Percentiles rank a stretch among this genome's conserved stretches.
Conservation (phyloP, 2,888 invertebrate genomes). For the Clusia tigrina region DNA sequence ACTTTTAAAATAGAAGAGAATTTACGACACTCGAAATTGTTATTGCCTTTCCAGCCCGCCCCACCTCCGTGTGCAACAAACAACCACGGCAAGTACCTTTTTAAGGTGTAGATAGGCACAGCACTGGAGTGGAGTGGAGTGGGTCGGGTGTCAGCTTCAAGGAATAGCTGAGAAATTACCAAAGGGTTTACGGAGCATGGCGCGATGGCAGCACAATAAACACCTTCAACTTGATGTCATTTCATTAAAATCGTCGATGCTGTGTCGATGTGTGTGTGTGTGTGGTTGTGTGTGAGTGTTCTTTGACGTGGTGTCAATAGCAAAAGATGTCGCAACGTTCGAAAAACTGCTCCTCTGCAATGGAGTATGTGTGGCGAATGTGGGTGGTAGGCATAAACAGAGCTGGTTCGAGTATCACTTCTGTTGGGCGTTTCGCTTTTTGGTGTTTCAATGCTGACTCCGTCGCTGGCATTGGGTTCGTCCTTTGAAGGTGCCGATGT, state of each 20-base stretch:
- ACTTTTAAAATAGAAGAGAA: constrained; percentile 56
- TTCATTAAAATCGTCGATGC: constrained; percentile 56
- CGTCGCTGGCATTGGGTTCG: not conserved
- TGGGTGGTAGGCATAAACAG: not conserved
- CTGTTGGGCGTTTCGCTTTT: constrained; percentile 4
- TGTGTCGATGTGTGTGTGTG: not conserved
- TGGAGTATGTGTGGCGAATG: not conserved
- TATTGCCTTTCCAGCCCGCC: constrained; percentile 18
- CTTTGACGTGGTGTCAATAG: constrained; percentile 19
- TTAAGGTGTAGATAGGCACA: not conserved
- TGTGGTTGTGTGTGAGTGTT: constrained; percentile 12
- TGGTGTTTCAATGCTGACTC: too few species aligned
- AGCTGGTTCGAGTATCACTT: constrained; percentile 3
- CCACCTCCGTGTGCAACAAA: not conserved
- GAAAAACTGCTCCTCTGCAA: not conserved
- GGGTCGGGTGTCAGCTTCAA: constrained; percentile 35
- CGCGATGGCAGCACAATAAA: constrained; percentile 49
- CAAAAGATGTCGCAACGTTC: constrained; percentile 1
- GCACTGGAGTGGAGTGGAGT: constrained; percentile 1
- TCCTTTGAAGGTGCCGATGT: constrained; percentile 1
- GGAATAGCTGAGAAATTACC: constrained; percentile 22
- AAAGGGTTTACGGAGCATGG: constrained; percentile 16
- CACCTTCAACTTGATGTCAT: constrained; percentile 59
- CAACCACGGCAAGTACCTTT: not conserved
- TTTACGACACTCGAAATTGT: constrained; percentile 53